A percentile compares a stretch with the other conserved stretches of the same genome.
phyloP scores from a whole-genome alignment of 2,113 vertebrate genomes.

The Syrrhaptes paradoxus region DNA sequence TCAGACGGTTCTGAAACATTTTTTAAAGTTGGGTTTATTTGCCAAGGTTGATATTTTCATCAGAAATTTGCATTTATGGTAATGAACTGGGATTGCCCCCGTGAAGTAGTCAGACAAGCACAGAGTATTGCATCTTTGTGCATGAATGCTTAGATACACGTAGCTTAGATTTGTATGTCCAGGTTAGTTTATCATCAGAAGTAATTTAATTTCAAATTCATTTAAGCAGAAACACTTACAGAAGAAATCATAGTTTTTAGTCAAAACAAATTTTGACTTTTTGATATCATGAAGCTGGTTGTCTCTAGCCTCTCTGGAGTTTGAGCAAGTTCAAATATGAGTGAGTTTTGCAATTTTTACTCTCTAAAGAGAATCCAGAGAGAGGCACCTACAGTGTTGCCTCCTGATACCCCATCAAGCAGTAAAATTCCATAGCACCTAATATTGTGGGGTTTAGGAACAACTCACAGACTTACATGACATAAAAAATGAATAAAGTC shows the following conservation, averaged over 20 bases:
- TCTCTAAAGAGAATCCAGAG: neutral
- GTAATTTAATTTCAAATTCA: neutral
- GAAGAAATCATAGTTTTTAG: neutral
- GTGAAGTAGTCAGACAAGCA: neutral
- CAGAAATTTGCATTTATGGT: neutral
- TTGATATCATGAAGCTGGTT: neutral
- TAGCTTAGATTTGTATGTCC: neutral
- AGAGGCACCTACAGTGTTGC: accelerated
- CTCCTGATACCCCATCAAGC: neutral
- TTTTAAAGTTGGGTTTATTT: neutral
- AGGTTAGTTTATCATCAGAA: neutral
- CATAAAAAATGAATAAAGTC: neutral
- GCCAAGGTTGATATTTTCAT: neutral
- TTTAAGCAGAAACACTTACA: neutral
- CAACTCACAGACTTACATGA: neutral
- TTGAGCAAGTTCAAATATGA: neutral
- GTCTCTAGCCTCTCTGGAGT: neutral
- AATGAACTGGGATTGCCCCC: neutral
- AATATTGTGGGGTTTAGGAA: neutral
- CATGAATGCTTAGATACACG: neutral
- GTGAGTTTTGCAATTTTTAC: neutral
- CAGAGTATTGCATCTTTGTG: neutral
- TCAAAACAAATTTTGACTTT: neutral
- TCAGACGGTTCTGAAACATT: neutral
- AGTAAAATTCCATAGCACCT: neutral